Conservation (phyloP, 1,140 invertebrate genomes). For the Hestina assimilis region DNA sequence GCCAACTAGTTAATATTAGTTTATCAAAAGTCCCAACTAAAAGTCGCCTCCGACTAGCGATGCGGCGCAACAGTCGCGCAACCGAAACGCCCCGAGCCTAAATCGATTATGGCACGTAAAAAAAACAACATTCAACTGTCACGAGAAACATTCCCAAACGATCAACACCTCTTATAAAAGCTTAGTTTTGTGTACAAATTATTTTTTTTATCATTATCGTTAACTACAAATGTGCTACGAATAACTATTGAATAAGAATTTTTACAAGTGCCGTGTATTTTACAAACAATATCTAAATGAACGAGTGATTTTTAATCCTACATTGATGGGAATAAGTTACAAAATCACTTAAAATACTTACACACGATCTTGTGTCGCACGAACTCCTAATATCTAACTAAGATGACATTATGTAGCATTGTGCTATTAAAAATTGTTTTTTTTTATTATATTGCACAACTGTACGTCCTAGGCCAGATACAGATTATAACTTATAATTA, state of each 20-base stretch:
- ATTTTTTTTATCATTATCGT: conserved; percentile 6
- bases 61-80: conserved; percentile 4
- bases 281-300: conserved; percentile 14
- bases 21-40: conserved; percentile 15
- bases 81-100: conserved; percentile 9
- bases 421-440: conserved; percentile 17
- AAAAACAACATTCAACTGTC: conserved; percentile 21
- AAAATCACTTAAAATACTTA: conserved; percentile 23
- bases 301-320: conserved; percentile 19
- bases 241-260: conserved; percentile 24
- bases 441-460: too few relatives aligned
- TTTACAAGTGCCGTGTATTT: conserved; percentile 25
- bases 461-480: background rate
- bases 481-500: too few relatives aligned
- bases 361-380: conserved; percentile 16
- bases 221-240: conserved; percentile 31
- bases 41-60: conserved; percentile 5
- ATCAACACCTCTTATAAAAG: conserved; percentile 29
- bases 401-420: conserved; percentile 9
- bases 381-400: background rate
- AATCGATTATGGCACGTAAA: conserved; percentile 16
- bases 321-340: conserved; percentile 27
- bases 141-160: conserved; percentile 22
- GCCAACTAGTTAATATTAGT: conserved; percentile 21
- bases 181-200: conserved; percentile 36